Evolutionary conservation across 2,888 invertebrate genomes (phyloP), one percentile per base, ranked within the genome.

Genomic region (Polylopha cassiicola): DNA sequence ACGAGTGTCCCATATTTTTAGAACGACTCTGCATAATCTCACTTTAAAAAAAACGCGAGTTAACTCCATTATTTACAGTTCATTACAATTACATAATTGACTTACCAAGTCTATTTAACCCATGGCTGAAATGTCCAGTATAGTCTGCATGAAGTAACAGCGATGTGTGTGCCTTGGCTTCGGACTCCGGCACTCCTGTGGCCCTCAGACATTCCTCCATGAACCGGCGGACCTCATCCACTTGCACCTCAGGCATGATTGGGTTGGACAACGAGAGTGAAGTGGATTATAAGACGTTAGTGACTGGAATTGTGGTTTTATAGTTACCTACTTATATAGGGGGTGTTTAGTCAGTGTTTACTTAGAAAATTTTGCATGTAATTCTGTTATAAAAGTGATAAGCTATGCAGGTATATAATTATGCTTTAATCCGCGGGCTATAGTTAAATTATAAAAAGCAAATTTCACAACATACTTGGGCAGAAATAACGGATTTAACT

Each of bases 101-200:
- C 67, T 75, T 66, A 91, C 91, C 90, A 31, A 94, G 74, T 60
- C 95, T 87, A 64, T 95, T 95, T 60, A 96, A 86, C 3, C 96
- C 96, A 70, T 96, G 96, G 55, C 95, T 95, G 60, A 90, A 95
- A 61, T 96, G 95, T 0, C 95, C 95, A 7, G 92, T 86, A 50
- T 89, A 87, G 65, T 96, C 95, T 2, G 95, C 95, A 17, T 89
- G 89, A 37, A 91, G 80, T 30, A 94, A 74, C 38, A 92, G 81
- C 26, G 90, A 89, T 0, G 91, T 91, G 6, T 93, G 87, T 3
- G 80, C 82, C 24, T 63, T 59, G 0, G 92, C 91, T 50, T 92
- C 90, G 0, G 70, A 58, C 26, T 55, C 51, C 0, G 87, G 86
- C 0, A 90, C 85, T 0, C 92, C 92, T 0, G 80, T 89, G 3